Base-by-base conservation (phyloP, 2,888 invertebrate species). In the Drosophila longiperda region DNA sequence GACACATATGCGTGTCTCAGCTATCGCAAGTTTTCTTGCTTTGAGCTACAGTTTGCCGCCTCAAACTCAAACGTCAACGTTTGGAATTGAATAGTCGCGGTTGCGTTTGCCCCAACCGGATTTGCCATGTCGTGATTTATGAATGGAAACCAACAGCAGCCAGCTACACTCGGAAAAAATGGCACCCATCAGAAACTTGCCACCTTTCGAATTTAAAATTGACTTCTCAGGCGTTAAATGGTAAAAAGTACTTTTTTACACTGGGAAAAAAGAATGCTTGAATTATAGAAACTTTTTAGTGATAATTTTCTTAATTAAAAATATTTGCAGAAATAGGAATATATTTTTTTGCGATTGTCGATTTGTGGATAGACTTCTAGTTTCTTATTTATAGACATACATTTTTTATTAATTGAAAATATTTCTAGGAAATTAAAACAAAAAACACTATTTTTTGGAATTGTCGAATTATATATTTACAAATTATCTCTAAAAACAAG, bases 61-160 rank as follows among this genome's bases (percentile, higher is more conserved):
- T 76, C 65, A 82, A 72, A 83, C 83, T 76, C 65, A 82, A 72
- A 83, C 83, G 84, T 89, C 89, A 87, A 75, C 63, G 62, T 80
- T 61, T 75, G 54, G 75, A 89, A 87, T 89, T 89, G 84, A 87
- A 87, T 84, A 83, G 81, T 89, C 88, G 87, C 73, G 82, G 87
- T 87, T 87, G 82, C 86, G 89, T 87, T 57, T 63, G 52, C 38
- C 50, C 61, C 33, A 33, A 33, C 42, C 40, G 34, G 38, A 23
- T 32, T 54, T n/a, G 58, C 64, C 61, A 50, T 65, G 75, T 60
- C 75, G 63, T 66, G 70, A 75, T 71, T 75, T 75, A 75, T 75
- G 71, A 75, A 70, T 45, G 23, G 45, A 66, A 26, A 26, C 6
- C 8, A 64, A 52, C 63, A 45, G 58, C 61, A 59, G 65, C 45